A percentile compares a stretch with the other conserved stretches of the same genome.
Evolutionary conservation across 2,797 vertebrate species (phyloP).

Genomic region (Rallus crepitans): DNA sequence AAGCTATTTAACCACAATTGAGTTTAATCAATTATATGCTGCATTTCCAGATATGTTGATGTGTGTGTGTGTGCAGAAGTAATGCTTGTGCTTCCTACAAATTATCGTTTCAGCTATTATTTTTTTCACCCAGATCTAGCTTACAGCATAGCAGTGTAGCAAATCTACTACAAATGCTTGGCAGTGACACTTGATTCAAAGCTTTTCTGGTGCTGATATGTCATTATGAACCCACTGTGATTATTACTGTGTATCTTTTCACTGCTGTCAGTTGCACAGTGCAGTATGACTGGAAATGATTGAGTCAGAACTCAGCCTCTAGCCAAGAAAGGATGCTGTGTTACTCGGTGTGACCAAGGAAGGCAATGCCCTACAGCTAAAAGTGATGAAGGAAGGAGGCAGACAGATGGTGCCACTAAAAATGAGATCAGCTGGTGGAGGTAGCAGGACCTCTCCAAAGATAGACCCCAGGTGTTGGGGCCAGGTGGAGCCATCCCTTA

Average conservation of each 20-base stretch:
- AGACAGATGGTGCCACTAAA: slow-evolving; percentile 48
- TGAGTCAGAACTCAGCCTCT: slow-evolving; percentile 41
- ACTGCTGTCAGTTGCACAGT: neutral
- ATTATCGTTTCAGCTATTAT: neutral
- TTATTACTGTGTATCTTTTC: slow-evolving; percentile 32
- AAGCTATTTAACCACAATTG: neutral
- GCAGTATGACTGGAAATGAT: neutral
- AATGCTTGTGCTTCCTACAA: neutral
- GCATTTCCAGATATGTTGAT: neutral
- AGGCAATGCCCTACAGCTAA: neutral
- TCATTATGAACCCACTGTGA: slow-evolving; percentile 4
- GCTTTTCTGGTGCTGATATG: neutral
- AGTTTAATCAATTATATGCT: neutral
- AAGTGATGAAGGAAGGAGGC: neutral
- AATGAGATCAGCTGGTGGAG: slow-evolving; percentile 7
- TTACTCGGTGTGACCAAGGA: neutral
- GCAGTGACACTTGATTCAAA: neutral
- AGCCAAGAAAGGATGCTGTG: slow-evolving; percentile 43
- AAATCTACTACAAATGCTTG: neutral
- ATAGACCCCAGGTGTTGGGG: neutral
- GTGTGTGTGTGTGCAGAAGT: neutral
- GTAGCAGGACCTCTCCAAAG: neutral
- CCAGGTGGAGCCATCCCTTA: neutral
- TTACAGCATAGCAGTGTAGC: neutral
- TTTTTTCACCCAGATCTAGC: neutral